A percentile compares a stretch with the other conserved stretches of the same genome.
These are phyloP conservation scores for Polypedilum pembai DNA, from an alignment of 1,140 invertebrate species.

Conservation along the genomic window DNA sequence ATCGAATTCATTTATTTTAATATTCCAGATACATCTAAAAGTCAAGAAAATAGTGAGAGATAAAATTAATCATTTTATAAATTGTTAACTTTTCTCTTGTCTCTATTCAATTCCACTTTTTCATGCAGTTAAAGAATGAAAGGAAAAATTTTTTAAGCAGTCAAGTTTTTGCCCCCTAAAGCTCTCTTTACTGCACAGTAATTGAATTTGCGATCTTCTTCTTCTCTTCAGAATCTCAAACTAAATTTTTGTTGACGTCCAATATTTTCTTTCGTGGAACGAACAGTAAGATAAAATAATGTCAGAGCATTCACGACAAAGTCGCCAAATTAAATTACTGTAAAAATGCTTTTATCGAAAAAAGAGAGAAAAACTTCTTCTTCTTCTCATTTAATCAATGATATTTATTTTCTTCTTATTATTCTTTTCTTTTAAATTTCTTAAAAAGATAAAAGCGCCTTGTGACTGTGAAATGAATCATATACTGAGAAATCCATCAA, in stretches of 20 bases:
- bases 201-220: not conserved
- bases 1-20: no score
- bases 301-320: slow-evolving; percentile 5
- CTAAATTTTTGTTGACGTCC: not conserved
- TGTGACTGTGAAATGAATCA: no score
- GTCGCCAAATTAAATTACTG: slow-evolving; percentile 17
- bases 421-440: no score
- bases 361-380: not conserved
- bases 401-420: no score
- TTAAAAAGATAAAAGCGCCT: no score
- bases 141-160: not conserved
- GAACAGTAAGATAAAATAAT: not conserved
- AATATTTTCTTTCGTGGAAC: not conserved
- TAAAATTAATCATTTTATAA: slow-evolving; percentile 4
- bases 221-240: not conserved
- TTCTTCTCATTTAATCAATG: not conserved
- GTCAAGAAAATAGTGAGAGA: no score
- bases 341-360: slow-evolving; percentile 10
- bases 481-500: no score
- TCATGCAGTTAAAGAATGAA: not conserved
- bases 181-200: slow-evolving; percentile 4
- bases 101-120: not conserved
- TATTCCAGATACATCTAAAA: no score
- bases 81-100: not conserved
- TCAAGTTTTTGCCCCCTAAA: not conserved